Base-by-base conservation (phyloP, 92 coral and sea anemone species). In the Desmophyllum pertusum region DNA sequence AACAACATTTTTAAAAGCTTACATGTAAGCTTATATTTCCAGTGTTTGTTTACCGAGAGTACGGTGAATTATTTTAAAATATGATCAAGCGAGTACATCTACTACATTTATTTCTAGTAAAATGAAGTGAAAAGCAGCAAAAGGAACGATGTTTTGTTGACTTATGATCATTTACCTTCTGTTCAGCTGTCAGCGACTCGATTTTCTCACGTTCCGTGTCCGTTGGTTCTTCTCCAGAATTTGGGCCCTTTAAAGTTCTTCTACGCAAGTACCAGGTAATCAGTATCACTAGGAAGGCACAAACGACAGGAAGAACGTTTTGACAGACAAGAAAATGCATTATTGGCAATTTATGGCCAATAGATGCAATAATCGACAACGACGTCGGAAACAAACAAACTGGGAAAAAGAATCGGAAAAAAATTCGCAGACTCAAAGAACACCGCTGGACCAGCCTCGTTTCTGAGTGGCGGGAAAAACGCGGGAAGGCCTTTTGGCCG, bases 391-490 rank as follows among this genome's bases (percentile, higher is more conserved):
- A 45, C 67, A 25, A 67, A 5, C 64, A 33, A 42, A 35, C 3
- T 10, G 35, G 43, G 63, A 8, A 69, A 69, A 81, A 37, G 21
- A 21, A 10, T 2, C 48, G 29, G n/a, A 11, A 10, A 17, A 65
- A 70, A 13, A 3, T 0, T 71, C 71, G 78, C n/a, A n/a, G n/a
- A n/a, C n/a, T 70, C 78, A 70, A 30, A 36, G 86, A 42, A 82
- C 17, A 71, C 79, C 86, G 79, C 86, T 82, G 85, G 30, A 39
- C 68, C 30, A 70, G 79, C 85, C 85, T 81, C 85, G 85, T 38
- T 71, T 52, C 51, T 38, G 30, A 6, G 86, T 71, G 85, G 85
- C 85, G 85, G 84, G 84, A 79, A 79, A 79, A 78, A n/a, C 65
- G 65, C 65, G 65, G n/a, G 27, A n/a, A 0, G 59, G 59, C 6